Conservation (phyloP, 2,113 vertebrate species). For the Artemisiospiza belli region DNA sequence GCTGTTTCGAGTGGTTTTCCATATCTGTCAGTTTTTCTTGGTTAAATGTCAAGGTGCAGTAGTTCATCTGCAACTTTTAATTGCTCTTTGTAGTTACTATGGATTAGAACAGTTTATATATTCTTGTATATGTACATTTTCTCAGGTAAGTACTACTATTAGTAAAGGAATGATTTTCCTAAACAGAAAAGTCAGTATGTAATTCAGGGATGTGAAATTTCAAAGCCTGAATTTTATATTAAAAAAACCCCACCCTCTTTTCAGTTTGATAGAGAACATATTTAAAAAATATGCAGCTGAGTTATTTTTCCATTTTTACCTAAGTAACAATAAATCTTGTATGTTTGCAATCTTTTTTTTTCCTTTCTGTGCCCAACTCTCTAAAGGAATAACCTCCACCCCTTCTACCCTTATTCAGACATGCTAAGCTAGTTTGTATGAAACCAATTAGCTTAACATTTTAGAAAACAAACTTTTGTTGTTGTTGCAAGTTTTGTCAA, state of each 20-base stretch:
- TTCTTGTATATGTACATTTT: neutral
- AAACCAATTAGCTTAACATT: constrained; percentile 48
- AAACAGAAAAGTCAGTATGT: constrained; percentile 5
- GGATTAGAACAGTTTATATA: constrained; percentile 20
- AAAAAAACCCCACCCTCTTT: neutral
- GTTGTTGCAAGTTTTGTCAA: constrained; percentile 18
- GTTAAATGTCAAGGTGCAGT: constrained; percentile 76
- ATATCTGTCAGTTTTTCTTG: constrained; percentile 73
- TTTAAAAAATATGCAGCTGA: constrained; percentile 7
- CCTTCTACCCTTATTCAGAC: neutral
- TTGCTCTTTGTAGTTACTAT: constrained; percentile 62
- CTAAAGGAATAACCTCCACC: neutral
- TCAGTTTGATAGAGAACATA: constrained; percentile 32
- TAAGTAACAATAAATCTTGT: neutral
- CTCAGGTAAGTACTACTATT: neutral
- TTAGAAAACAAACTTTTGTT: neutral
- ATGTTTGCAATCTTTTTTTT: constrained; percentile 41
- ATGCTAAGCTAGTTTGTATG: constrained; percentile 39
- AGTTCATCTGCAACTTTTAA: constrained; percentile 78
- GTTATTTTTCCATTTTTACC: constrained; percentile 27
- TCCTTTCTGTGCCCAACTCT: constrained; percentile 13
- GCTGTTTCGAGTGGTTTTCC: constrained; percentile 66
- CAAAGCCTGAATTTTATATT: neutral
- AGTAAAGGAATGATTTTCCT: neutral
- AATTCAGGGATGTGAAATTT: neutral